Evolutionary conservation across 2,888 invertebrate species (phyloP).

Genomic region (Argynnis bischoffii): DNA sequence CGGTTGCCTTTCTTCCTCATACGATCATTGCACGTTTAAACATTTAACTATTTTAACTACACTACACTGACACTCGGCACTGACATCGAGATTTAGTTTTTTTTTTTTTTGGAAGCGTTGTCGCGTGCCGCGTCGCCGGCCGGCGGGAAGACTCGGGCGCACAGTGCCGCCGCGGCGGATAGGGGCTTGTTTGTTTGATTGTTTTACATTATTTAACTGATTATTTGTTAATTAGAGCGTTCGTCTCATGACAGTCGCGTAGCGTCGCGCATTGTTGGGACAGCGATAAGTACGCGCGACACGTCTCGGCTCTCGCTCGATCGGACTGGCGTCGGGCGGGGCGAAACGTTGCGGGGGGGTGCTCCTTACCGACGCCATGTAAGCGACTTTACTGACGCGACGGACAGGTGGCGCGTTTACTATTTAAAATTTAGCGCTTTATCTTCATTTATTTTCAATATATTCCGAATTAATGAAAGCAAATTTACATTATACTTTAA

Average conservation of each 20-base stretch:
- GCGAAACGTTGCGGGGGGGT: constrained; percentile 57
- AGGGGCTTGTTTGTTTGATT: constrained; percentile 69
- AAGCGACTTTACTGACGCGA: constrained; percentile 52
- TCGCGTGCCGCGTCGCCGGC: constrained; percentile 85
- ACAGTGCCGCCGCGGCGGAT: constrained; percentile 83
- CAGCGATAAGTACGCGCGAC: constrained; percentile 62
- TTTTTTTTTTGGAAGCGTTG: constrained; percentile 69
- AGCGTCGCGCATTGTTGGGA: constrained; percentile 64
- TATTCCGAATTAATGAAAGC: neutral
- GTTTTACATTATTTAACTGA: constrained; percentile 82
- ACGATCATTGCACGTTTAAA: constrained; percentile 82
- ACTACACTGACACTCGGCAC: constrained; percentile 77
- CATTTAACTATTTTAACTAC: constrained; percentile 80
- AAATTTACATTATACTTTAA: neutral
- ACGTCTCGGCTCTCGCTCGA: constrained; percentile 67
- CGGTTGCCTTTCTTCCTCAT: constrained; percentile 82
- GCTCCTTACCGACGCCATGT: constrained; percentile 52
- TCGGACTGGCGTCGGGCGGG: constrained; percentile 68
- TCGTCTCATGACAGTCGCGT: constrained; percentile 71
- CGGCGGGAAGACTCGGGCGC: constrained; percentile 83
- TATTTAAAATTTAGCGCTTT: constrained; percentile 23
- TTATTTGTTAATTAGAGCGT: constrained; percentile 65
- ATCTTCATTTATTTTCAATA: neutral
- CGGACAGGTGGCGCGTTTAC: constrained; percentile 64
- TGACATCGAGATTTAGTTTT: constrained; percentile 74